Evolutionary conservation across 2,797 vertebrate species (phyloP).

Genomic region (Lithobates pipiens): DNA sequence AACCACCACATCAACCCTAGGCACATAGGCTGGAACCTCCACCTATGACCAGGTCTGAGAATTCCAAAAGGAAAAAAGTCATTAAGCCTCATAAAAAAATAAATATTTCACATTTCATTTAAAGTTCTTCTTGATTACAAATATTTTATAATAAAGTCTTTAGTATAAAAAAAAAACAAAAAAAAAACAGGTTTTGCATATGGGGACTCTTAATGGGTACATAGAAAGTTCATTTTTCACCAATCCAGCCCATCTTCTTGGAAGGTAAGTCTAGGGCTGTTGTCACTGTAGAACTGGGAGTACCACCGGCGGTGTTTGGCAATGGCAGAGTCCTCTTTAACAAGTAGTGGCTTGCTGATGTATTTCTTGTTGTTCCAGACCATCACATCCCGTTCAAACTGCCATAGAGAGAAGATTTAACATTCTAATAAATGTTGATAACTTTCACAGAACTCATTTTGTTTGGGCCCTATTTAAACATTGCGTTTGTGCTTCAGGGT

Average conservation of each 20-base stretch:
- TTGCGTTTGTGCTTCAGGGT: too few relatives aligned
- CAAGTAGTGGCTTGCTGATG: slow-evolving; percentile 80
- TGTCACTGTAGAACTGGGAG: slow-evolving; percentile 85
- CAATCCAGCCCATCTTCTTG: slow-evolving; percentile 76
- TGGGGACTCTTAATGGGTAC: too few relatives aligned
- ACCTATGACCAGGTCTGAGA: not conserved
- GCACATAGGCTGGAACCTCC: not conserved
- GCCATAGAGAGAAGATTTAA: not conserved
- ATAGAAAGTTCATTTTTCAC: slow-evolving; percentile 54
- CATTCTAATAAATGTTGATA: too few relatives aligned
- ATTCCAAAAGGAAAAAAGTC: not conserved
- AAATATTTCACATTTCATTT: slow-evolving; percentile 4
- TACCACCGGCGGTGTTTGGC: slow-evolving; percentile 85
- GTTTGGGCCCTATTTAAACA: too few relatives aligned
- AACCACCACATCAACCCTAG: not conserved
- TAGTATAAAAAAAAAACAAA: not conserved
- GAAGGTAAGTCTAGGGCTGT: slow-evolving; percentile 72
- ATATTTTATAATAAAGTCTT: not conserved
- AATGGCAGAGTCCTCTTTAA: slow-evolving; percentile 83
- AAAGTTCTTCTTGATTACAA: not conserved
- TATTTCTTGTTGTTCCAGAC: slow-evolving; percentile 91
- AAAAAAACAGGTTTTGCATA: not conserved
- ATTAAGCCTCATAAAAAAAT: not conserved
- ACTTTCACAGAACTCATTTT: not conserved
- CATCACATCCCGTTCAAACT: slow-evolving; percentile 87